Evolutionary conservation across 1,140 invertebrate genomes (phyloP).

Genomic region (Delia radicum): DNA sequence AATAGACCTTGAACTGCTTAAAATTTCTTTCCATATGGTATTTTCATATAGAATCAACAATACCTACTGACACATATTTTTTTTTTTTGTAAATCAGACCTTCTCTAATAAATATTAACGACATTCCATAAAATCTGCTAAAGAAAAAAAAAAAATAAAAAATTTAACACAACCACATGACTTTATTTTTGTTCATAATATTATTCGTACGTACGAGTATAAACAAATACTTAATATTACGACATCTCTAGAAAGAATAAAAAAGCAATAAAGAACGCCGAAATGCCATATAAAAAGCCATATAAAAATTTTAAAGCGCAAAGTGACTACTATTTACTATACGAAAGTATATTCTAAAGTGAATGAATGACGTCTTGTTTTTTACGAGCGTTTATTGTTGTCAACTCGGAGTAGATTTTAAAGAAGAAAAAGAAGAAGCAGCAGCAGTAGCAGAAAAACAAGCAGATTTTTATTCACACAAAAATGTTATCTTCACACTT

Average conservation of each 20-base stretch:
- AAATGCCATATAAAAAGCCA: too few relatives aligned
- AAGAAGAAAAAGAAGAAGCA: too few relatives aligned
- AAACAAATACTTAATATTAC: neutral
- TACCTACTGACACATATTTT: neutral
- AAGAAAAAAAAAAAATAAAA: neutral
- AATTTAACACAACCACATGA: too few relatives aligned
- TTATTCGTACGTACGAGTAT: too few relatives aligned
- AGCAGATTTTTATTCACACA: neutral
- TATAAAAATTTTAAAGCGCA: neutral
- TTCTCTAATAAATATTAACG: neutral
- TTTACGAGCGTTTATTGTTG: too few relatives aligned
- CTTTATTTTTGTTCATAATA: neutral
- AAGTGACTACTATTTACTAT: neutral
- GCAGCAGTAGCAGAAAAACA: too few relatives aligned
- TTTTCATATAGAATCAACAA: too few relatives aligned
- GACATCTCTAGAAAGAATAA: neutral
- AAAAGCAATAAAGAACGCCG: neutral
- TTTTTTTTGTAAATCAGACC: neutral
- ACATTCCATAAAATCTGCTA: neutral
- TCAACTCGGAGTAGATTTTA: neutral
- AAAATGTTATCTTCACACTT: too few relatives aligned
- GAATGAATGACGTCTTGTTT: too few relatives aligned
- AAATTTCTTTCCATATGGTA: too few relatives aligned
- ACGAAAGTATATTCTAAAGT: neutral
- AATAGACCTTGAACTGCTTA: too few relatives aligned